A percentile compares a stretch with the other conserved stretches of the same genome.
Conservation (phyloP, 2,888 invertebrate genomes). For the Ennomos fuscantarius region DNA sequence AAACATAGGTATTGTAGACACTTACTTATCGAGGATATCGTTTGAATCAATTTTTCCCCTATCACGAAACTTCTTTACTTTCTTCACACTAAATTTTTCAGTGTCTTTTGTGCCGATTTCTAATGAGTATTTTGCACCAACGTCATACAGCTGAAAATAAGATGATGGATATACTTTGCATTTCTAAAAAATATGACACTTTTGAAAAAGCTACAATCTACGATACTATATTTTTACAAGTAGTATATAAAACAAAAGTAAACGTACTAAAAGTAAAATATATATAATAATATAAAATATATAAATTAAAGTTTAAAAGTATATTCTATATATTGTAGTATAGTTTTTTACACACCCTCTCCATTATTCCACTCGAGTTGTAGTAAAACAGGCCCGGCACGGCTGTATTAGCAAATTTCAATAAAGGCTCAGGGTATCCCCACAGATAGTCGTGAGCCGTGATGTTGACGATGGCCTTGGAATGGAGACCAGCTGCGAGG, state of each 20-base stretch:
- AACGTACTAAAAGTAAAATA: no score
- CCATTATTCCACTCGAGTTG: constrained; percentile 89
- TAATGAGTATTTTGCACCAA: constrained; percentile 41
- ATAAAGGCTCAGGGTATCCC: constrained; percentile 47
- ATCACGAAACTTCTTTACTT: constrained; percentile 40
- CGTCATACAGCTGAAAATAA: constrained; percentile 42
- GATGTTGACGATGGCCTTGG: constrained; percentile 81
- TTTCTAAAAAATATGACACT: no score
- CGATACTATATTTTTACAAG: no score
- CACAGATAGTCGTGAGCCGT: constrained; percentile 45
- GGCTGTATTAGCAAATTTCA: constrained; percentile 38
- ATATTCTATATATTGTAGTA: not conserved
- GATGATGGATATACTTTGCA: not conserved
- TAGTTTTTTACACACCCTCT: constrained; percentile 80
- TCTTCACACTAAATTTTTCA: constrained; percentile 52
- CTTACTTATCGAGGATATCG: not conserved
- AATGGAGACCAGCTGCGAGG: constrained; percentile 81
- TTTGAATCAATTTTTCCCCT: constrained; percentile 23
- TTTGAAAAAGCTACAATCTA: no score
- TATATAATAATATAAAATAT: no score
- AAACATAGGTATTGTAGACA: no score
- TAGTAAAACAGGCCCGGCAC: constrained; percentile 89
- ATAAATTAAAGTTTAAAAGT: no score
- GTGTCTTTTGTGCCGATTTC: constrained; percentile 40
- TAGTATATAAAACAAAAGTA: no score